These are phyloP conservation scores for Ceyx melanurus DNA, from an alignment of 2,113 vertebrate genomes.

Conservation along the genomic window DNA sequence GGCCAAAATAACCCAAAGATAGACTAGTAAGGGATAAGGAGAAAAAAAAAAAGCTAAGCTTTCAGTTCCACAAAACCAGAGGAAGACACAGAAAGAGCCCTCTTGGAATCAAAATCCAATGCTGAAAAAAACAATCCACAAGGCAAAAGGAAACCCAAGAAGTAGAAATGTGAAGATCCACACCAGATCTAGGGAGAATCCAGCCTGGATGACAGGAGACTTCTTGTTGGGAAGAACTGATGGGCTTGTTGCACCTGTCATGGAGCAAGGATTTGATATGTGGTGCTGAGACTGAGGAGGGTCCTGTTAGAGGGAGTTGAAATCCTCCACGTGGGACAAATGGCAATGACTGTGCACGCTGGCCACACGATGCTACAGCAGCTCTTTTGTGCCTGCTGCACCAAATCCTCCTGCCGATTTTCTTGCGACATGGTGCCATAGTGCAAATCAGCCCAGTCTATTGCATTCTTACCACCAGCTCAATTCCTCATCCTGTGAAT, in stretches of 20 bases:
- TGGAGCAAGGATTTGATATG: background rate
- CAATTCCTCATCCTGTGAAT: background rate
- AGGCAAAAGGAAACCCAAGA: background rate
- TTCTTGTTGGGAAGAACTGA: background rate
- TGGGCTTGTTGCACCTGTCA: background rate
- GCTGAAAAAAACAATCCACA: background rate
- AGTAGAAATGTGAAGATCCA: background rate
- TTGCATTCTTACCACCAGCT: background rate
- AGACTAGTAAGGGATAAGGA: background rate
- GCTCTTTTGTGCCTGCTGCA: background rate
- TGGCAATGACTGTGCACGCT: background rate
- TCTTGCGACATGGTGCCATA: background rate
- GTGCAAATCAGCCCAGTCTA: accelerated
- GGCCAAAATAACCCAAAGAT: background rate
- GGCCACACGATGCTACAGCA: background rate
- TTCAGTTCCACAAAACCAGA: background rate
- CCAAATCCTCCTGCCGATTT: background rate
- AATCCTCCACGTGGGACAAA: background rate
- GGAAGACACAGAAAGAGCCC: background rate
- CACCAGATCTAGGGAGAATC: background rate
- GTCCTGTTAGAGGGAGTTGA: background rate
- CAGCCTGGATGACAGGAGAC: background rate
- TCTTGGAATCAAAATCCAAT: background rate
- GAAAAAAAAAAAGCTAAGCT: background rate
- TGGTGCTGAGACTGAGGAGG: background rate